Base-by-base conservation (phyloP, 2,797 vertebrate species). In the Psittacula derbiana region DNA sequence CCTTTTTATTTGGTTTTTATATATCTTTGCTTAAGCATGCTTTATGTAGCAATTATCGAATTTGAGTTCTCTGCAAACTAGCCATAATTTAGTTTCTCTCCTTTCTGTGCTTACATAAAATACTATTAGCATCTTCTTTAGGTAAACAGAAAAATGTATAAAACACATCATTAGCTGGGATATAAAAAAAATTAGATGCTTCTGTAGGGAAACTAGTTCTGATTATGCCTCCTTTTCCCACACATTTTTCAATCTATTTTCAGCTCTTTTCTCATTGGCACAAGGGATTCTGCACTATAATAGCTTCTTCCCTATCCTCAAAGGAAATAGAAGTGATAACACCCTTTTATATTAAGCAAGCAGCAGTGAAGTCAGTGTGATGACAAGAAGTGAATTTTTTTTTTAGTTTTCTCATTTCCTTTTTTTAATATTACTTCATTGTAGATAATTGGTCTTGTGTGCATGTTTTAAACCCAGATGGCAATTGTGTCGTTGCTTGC, bases 281-380 rank as follows among this genome's bases (percentile, higher is more conserved):
- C 5, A 38, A 46, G 83, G 85, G 73, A 93, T 83, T 95, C 80
- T 93, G 53, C 55, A 49, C 73, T 91, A 80, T 71, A 95, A 94
- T 87, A 93, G 31, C 43, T 92, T 85, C 78, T 95, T 90, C 6
- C 2, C 21, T 80, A 49, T 38, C 44, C 93, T 94, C 90, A 88
- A 74, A 87, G 66, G 69, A 91, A 75, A 92, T 89, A 94, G 83
- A 90, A 86, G 80, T 16, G 94, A 55, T 95, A 93, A 88, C 81
- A 78, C 70, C 38, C 65, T 96, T 92, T 89, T 72, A 60, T 87
- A 79, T 50, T 92, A 97, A 94, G 61, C 58, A 89, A 67, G 49
- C 6, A 67, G 46, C 6, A 92, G 80, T 40, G 7, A 53, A 84
- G 62, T 70, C 49, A 91, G 72, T 49, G 49, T 73, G 30, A 58